These are phyloP conservation scores for Noctua comes DNA, from an alignment of 2,888 invertebrate genomes.

Conservation along the genomic window DNA sequence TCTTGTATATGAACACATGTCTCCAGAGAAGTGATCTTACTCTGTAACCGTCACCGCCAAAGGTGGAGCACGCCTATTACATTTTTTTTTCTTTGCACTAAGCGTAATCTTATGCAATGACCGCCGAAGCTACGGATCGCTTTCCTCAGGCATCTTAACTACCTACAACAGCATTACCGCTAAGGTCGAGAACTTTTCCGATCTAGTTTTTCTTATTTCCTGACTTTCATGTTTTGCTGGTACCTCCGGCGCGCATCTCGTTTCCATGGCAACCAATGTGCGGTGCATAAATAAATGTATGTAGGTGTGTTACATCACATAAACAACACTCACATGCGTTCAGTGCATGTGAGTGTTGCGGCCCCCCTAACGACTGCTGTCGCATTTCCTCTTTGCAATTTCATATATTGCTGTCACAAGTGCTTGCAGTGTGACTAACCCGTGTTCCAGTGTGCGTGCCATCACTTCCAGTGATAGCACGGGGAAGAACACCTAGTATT, in stretches of 20 bases:
- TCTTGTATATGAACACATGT: too few species aligned
- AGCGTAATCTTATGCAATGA: not conserved
- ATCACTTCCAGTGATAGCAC: not conserved
- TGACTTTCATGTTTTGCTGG: constrained; percentile 6
- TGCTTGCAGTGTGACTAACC: not conserved
- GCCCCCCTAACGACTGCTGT: constrained; percentile 15
- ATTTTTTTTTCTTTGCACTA: not conserved
- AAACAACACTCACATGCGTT: not conserved
- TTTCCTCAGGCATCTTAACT: not conserved
- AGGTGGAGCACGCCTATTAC: not conserved
- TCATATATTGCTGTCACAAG: constrained; percentile 1
- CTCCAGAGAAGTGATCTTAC: not conserved
- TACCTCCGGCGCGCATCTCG: not conserved
- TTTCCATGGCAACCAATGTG: constrained; percentile 11
- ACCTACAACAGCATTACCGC: not conserved
- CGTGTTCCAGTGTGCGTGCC: not conserved
- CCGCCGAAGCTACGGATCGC: not conserved
- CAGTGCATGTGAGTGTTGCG: not conserved
- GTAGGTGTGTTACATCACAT: not conserved
- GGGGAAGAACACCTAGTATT: not conserved
- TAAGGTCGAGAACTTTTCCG: not conserved
- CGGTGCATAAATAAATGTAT: not conserved
- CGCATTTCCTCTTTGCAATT: not conserved
- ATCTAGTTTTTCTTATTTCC: not conserved
- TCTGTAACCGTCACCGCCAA: not conserved